Percentiles rank a stretch among this genome's conserved stretches.
Evolutionary conservation across 2,888 invertebrate species (phyloP).

Genomic region (Cistogaster globosa): DNA sequence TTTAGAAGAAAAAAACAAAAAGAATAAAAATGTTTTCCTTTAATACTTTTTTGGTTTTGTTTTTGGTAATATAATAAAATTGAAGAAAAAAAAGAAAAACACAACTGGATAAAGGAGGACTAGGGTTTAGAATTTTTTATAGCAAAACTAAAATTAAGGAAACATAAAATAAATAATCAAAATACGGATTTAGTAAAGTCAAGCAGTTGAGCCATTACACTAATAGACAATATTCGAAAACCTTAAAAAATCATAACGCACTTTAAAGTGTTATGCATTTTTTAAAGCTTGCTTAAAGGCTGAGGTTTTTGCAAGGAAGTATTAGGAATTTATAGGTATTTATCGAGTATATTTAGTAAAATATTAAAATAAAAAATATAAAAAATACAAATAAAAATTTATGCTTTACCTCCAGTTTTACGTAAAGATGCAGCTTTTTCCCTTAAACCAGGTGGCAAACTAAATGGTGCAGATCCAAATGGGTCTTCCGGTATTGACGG

Average conservation of each 20-base stretch:
- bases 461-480: conserved; percentile 92
- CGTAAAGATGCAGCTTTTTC: conserved; percentile 82
- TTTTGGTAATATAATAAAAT: conserved; percentile 27
- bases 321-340: conserved; percentile 53
- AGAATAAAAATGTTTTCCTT: conserved; percentile 57
- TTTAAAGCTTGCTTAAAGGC: conserved; percentile 50
- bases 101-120: conserved; percentile 20
- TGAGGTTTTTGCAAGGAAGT: conserved; percentile 49
- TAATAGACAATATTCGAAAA: conserved; percentile 37
- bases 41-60: conserved; percentile 50
- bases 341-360: conserved; percentile 44
- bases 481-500: conserved; percentile 87
- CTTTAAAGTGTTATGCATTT: conserved; percentile 45
- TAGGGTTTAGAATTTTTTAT: conserved; percentile 37
- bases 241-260: conserved; percentile 62
- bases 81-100: conserved; percentile 25
- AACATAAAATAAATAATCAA: conserved; percentile 23
- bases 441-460: conserved; percentile 85
- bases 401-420: conserved; percentile 84
- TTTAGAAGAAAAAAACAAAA: conserved; percentile 69
- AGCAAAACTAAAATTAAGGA: conserved; percentile 18
- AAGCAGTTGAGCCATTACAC: conserved; percentile 55
- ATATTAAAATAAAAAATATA: conserved; percentile 61
- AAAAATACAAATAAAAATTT: conserved; percentile 74
- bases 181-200: conserved; percentile 21